Evolutionary conservation across 2,888 invertebrate genomes (phyloP), one percentile per base, ranked within the genome.

Genomic region (Cheilosia vulpina): DNA sequence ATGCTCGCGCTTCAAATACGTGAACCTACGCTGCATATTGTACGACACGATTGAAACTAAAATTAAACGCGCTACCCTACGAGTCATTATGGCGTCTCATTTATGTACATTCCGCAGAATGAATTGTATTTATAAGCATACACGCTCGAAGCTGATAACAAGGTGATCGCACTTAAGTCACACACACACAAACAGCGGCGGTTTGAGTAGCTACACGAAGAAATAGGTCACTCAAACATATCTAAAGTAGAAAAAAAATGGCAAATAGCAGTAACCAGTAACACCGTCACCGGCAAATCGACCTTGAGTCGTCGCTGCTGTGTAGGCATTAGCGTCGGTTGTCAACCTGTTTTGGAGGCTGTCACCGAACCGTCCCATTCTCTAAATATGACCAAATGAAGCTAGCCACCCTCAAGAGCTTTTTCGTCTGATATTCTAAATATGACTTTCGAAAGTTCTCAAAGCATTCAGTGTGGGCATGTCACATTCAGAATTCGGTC

Each of bases 261-360:
- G 2, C n/a, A 53, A 68, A 53, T 47, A 55, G 38, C 47, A 69
- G 65, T 69, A 60, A 71, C n/a, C 47, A 69, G 60, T 69, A 55
- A 71, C n/a, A 19, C 69, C 84, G 80, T 75, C 69, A 41, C 75
- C 84, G 84, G 84, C 69, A 41, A 71, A 15, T 4, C 79, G 84
- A 84, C 84, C 84, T 84, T 84, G 84, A 79, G 19, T 65, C 43
- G 24, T 13, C 6, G 55, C 21, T 75, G 15, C 38, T 38, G 38
- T 38, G 52, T 65, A 63, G 34, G 41, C 79, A 84, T 79, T 53
- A 55, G 73, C 63, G 65, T 65, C 63, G 69, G 15, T 5, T 27
- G 41, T 43, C 50, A 84, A 76, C 75, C 45, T 66, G 53, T 71
- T 80, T 65, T 43, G 57, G 84, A 75, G 75, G 78, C 66, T 47